Evolutionary conservation across 2,797 vertebrate species (phyloP).

Genomic region (Phoebastria nigripes): DNA sequence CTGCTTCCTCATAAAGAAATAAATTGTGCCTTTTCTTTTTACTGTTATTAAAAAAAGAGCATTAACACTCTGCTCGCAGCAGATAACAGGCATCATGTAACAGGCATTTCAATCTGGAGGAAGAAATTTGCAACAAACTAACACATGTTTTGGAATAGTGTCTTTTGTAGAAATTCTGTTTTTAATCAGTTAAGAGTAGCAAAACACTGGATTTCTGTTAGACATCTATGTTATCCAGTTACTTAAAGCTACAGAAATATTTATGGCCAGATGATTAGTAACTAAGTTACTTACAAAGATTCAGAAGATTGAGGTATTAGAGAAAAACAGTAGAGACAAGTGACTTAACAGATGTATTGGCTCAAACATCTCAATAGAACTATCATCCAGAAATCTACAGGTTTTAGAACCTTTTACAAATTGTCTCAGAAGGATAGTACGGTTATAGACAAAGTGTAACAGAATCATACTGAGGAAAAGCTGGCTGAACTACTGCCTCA

Average conservation of each 20-base stretch:
- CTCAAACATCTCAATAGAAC: neutral
- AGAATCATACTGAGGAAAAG: neutral
- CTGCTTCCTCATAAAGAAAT: neutral
- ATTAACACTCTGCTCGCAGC: neutral
- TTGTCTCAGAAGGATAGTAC: neutral
- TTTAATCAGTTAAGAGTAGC: neutral
- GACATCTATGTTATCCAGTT: neutral
- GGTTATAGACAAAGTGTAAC: neutral
- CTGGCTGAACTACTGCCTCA: neutral
- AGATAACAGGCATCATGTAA: neutral
- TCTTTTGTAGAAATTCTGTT: neutral
- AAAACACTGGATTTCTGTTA: neutral
- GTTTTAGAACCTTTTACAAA: neutral
- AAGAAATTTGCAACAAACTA: neutral
- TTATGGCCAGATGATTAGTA: neutral
- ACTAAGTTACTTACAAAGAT: neutral
- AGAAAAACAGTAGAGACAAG: neutral
- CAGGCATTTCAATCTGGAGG: neutral
- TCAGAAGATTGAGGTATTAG: neutral
- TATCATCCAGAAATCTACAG: neutral
- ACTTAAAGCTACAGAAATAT: neutral
- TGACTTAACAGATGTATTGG: neutral
- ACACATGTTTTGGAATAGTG: neutral
- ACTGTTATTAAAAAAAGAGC: neutral
- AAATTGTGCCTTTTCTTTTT: neutral